A percentile compares a stretch with the other conserved stretches of the same genome.
phyloP scores from a whole-genome alignment of 2,797 vertebrate genomes.

The Microtus obscurus region DNA sequence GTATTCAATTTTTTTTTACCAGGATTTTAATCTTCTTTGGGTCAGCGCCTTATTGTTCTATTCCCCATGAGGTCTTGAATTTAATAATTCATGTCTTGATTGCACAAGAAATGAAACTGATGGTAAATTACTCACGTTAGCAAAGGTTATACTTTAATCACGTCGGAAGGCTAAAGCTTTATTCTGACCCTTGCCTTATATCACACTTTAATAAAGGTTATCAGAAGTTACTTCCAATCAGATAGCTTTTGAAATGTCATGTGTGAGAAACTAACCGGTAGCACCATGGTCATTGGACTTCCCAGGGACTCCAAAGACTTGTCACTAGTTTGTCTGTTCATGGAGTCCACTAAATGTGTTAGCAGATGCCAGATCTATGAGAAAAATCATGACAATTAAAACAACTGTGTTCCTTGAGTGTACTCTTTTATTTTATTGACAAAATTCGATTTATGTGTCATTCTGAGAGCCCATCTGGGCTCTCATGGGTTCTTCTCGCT shows the following conservation, averaged over 20 bases:
- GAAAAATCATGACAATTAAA: background rate
- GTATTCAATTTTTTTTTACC: background rate
- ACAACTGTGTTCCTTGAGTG: background rate
- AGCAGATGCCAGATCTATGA: constrained; percentile 5
- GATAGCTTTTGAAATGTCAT: background rate
- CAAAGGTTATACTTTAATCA: background rate
- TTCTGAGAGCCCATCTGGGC: background rate
- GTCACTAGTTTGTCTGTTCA: background rate
- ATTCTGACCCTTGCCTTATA: background rate
- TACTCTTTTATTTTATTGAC: constrained; percentile 9
- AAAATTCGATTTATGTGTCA: background rate
- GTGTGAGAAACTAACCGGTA: background rate
- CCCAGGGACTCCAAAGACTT: background rate
- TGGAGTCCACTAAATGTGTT: background rate
- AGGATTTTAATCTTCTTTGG: constrained; percentile 22
- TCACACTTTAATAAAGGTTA: constrained; percentile 8
- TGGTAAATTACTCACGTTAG: constrained; percentile 27
- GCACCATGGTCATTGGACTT: background rate
- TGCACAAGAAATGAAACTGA: constrained; percentile 4
- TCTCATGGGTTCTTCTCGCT: background rate
- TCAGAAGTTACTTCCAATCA: constrained; percentile 26
- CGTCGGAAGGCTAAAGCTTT: background rate
- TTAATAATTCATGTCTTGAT: constrained; percentile 46
- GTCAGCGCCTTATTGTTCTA: background rate
- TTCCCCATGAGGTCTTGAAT: background rate